phyloP scores from a whole-genome alignment of 2,797 vertebrate species.

The Lutjanus argentimaculatus region DNA sequence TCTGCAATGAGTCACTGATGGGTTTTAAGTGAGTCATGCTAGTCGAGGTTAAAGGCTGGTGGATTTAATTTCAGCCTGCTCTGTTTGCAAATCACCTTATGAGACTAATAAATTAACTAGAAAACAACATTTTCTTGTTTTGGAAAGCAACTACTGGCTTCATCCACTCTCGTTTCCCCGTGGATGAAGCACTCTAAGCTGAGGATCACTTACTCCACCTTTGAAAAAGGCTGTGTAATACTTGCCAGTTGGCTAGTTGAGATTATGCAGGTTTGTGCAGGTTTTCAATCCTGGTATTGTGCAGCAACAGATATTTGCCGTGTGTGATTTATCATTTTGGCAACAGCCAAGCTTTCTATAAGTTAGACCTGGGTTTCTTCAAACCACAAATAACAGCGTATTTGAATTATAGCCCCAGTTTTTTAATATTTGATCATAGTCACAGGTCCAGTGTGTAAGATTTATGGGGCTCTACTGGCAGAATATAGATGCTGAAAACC shows the following conservation, averaged over 20 bases:
- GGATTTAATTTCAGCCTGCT: conserved; percentile 19
- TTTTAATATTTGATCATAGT: neutral
- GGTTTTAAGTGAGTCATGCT: conserved; percentile 19
- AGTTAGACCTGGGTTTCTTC: neutral
- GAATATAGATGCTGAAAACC: too few species aligned
- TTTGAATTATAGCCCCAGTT: neutral
- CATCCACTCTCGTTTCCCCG: neutral
- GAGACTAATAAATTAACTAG: neutral
- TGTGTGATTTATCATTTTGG: too few species aligned
- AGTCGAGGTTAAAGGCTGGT: neutral
- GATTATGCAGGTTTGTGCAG: neutral
- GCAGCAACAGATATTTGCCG: neutral
- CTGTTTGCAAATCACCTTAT: conserved; percentile 15
- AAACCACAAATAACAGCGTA: neutral
- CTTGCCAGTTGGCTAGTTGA: neutral
- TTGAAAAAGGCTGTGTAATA: neutral
- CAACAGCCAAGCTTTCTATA: neutral
- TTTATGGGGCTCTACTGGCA: too few species aligned
- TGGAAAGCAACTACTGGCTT: neutral
- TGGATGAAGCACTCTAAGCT: neutral
- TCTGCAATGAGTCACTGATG: conserved; percentile 8
- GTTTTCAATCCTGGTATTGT: neutral
- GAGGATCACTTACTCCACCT: too few species aligned
- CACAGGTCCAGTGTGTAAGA: too few species aligned
- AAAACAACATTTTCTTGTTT: conserved; percentile 17